Base-by-base conservation (phyloP, 2,113 vertebrate species). In the Condylura cristata region DNA sequence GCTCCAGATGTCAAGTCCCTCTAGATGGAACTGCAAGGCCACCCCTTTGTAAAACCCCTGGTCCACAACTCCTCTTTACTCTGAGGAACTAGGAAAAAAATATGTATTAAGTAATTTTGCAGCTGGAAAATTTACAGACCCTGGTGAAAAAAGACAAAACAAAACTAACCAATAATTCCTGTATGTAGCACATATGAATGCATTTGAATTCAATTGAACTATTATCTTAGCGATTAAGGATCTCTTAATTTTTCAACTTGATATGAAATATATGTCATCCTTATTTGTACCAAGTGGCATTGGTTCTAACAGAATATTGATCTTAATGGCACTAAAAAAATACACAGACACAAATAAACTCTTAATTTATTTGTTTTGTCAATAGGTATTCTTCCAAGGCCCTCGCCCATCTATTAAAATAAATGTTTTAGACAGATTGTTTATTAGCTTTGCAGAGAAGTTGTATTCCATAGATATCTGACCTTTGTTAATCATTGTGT, bases 401-500 rank as follows among this genome's bases (percentile, higher is more conserved):
- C n/a, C 22, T 76, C 30, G 76, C 18, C 82, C 61, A 56, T 61
- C 66, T 87, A 93, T 95, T 88, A 78, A 34, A 76, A 17, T 39
- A 78, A 83, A 44, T 48, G 66, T 89, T 76, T 87, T 96, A 68
- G 56, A 56, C 66, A 39, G 32, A 34, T 75, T 41, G n/a, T 80
- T 83, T 95, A 79, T 92, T 75, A 91, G 75, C 53, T 91, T 82
- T 6, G 0, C 26, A 39, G 4, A 34, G 8, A 92, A 80, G 6
- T n/a, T 48, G 2, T 44, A 63, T 80, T 89, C 16, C 3, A 4
- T 37, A 2, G 34, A 14, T 89, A 90, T 92, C 94, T 87, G 95
- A 95, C 76, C 92, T 60, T 93, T 91, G 75, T 63, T 92, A 89
- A 63, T 93, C 84, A 78, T 11, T 1, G 41, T 65, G 44, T 94